phyloP scores from a whole-genome alignment of 2,888 invertebrate species.

The Tuta absoluta region DNA sequence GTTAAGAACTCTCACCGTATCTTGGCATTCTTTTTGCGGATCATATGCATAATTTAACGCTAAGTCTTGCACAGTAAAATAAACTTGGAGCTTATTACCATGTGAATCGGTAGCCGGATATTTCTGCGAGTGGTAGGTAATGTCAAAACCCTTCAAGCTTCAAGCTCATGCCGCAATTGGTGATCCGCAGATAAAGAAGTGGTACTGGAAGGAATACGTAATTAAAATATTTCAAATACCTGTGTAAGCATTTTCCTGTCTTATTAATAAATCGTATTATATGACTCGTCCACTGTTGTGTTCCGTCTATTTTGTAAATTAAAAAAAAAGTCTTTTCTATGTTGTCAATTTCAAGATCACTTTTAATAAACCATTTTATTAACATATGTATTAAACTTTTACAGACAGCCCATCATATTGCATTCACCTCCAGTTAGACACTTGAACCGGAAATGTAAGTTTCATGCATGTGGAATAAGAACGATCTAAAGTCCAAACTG shows the following conservation, averaged over 20 bases:
- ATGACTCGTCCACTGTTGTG: background rate
- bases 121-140: constrained; percentile 44
- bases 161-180: constrained; percentile 34
- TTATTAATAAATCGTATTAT: too few relatives aligned
- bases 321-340: too few relatives aligned
- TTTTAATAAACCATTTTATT: too few relatives aligned
- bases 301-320: background rate
- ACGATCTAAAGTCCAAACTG: too few relatives aligned
- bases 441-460: too few relatives aligned
- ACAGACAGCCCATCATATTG: too few relatives aligned
- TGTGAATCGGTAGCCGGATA: constrained; percentile 54
- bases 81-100: constrained; percentile 48
- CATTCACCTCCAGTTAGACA: too few relatives aligned
- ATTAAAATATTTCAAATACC: background rate
- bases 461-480: too few relatives aligned
- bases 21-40: background rate
- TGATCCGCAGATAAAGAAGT: constrained; percentile 3
- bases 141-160: constrained; percentile 51
- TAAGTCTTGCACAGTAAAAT: constrained; percentile 28
- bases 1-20: constrained; percentile 15
- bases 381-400: too few relatives aligned
- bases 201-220: background rate
- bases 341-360: too few relatives aligned
- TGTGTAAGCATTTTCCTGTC: too few relatives aligned
- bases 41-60: constrained; percentile 27